Conservation (phyloP, 2,797 vertebrate species). For the Diplodus sargus region DNA sequence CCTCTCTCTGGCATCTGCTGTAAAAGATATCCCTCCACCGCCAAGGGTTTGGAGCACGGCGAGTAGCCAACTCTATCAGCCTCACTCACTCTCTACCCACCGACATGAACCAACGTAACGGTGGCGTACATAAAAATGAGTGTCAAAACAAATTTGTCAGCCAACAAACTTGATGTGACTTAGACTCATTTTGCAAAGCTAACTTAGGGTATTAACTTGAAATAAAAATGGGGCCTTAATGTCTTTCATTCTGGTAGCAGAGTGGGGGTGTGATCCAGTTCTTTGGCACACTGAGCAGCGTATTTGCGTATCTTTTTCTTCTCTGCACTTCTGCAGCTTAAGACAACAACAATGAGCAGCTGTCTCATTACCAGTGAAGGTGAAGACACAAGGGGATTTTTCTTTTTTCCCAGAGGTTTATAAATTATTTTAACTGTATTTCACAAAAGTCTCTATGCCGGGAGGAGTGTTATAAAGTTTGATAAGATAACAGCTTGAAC, state of each 20-base stretch:
- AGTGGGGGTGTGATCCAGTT: slow-evolving; percentile 48
- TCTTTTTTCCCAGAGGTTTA: slow-evolving; percentile 22
- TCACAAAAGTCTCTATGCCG: slow-evolving; percentile 37
- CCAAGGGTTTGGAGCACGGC: slow-evolving; percentile 77
- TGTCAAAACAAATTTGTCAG: slow-evolving; percentile 73
- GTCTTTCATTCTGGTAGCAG: slow-evolving; percentile 50
- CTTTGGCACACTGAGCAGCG: slow-evolving; percentile 44
- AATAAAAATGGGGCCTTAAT: slow-evolving; percentile 54
- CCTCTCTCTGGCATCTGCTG: slow-evolving; percentile 81
- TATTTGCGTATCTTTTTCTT: slow-evolving; percentile 47
- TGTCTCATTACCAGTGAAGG: slow-evolving; percentile 61
- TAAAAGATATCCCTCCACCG: slow-evolving; percentile 80
- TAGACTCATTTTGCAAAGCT: slow-evolving; percentile 57
- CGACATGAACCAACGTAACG: slow-evolving; percentile 53
- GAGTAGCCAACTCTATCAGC: slow-evolving; percentile 76
- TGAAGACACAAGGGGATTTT: slow-evolving; percentile 23
- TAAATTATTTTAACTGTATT: slow-evolving; percentile 42
- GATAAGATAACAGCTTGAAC: slow-evolving; percentile 59
- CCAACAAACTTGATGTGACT: slow-evolving; percentile 72
- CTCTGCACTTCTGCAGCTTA: slow-evolving; percentile 56
- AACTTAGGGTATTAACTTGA: slow-evolving; percentile 60
- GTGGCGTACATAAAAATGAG: slow-evolving; percentile 57
- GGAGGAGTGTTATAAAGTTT: slow-evolving; percentile 18
- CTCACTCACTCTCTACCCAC: slow-evolving; percentile 61
- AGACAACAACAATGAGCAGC: slow-evolving; percentile 58